phyloP scores from a whole-genome alignment of 2,797 vertebrate genomes.

The Periparus ater region DNA sequence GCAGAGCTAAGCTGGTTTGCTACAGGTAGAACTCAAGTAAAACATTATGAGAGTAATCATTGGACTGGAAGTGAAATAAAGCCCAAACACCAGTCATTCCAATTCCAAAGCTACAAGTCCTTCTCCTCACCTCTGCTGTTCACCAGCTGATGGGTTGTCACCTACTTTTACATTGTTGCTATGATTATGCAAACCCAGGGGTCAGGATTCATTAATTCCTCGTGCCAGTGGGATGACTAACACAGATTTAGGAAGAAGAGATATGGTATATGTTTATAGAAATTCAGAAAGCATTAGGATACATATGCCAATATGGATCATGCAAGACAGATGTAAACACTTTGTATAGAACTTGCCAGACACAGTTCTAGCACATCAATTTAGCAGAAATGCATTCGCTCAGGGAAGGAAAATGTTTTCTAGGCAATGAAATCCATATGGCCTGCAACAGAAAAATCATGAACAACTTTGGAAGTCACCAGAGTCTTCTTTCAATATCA shows the following conservation, averaged over 20 bases:
- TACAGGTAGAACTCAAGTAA: background rate
- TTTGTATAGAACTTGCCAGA: background rate
- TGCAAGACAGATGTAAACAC: background rate
- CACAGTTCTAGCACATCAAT: background rate
- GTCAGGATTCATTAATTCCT: conserved; percentile 20
- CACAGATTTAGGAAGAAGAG: conserved; percentile 18
- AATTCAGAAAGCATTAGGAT: background rate
- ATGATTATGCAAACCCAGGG: background rate
- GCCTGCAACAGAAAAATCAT: conserved; percentile 13
- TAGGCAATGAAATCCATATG: background rate
- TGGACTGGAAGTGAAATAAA: background rate
- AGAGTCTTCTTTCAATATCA: conserved; percentile 8
- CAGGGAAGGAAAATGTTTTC: background rate
- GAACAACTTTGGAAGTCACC: background rate
- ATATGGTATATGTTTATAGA: background rate
- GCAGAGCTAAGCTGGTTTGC: background rate
- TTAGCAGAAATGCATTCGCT: conserved; percentile 1
- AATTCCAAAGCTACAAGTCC: background rate
- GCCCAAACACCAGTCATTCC: background rate
- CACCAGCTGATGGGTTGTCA: background rate
- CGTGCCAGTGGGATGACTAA: conserved; percentile 15
- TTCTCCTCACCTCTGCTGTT: background rate
- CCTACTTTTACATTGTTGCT: background rate
- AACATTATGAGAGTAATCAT: background rate
- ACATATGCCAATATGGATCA: background rate